A percentile compares a stretch with the other conserved stretches of the same genome.
These are phyloP conservation scores for Azemiops feae DNA, from an alignment of 2,113 vertebrate species.

Conservation along the genomic window DNA sequence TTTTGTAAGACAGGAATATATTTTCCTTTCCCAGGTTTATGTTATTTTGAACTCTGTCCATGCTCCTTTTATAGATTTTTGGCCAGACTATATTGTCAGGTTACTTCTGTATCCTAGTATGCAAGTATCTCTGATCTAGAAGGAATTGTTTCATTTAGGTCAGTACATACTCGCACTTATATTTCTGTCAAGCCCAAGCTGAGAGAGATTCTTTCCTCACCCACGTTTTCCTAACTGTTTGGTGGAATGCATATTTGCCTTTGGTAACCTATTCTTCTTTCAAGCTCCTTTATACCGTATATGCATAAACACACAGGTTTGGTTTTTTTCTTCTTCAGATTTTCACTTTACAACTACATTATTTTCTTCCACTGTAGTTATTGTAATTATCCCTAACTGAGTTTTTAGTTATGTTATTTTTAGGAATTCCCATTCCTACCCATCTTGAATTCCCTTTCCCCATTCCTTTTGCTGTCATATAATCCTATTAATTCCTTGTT, in stretches of 20 bases:
- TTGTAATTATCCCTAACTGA: neutral
- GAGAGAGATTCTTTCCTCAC: neutral
- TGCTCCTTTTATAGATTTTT: neutral
- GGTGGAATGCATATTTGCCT: neutral
- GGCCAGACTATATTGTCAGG: neutral
- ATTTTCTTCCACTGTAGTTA: neutral
- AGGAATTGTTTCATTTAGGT: neutral
- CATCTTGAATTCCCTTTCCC: neutral
- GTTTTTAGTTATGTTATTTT: neutral
- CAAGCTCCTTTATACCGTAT: neutral
- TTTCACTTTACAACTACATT: neutral
- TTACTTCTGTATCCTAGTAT: neutral
- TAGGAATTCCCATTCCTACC: neutral
- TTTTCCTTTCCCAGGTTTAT: neutral
- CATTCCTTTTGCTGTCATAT: neutral
- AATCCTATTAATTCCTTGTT: neutral
- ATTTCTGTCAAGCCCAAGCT: neutral
- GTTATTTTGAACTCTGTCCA: neutral
- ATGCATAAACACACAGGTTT: neutral
- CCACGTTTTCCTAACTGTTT: neutral
- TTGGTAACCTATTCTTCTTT: neutral
- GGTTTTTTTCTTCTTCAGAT: neutral
- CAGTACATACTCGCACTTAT: neutral
- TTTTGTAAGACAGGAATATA: neutral
- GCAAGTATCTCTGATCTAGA: neutral